Evolutionary conservation across 2,113 vertebrate genomes (phyloP), one percentile per base, ranked within the genome.

Genomic region (Bagarius yarrelli): DNA sequence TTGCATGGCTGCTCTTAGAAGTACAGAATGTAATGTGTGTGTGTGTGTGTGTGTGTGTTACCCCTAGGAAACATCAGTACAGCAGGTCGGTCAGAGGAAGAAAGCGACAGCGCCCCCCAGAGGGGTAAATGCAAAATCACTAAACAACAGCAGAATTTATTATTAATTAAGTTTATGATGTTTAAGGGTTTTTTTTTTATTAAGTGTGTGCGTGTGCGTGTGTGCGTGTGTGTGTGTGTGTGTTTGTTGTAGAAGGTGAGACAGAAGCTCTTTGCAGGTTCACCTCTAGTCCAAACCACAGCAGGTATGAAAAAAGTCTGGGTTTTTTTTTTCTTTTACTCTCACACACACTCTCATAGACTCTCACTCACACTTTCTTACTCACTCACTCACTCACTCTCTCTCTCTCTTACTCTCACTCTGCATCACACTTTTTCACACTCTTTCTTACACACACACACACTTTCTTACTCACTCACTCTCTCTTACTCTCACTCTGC

Each of bases 271-370:
- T 92, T 27, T 85, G 83, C 82, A 90, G 91, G 82, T 94, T 91
- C 61, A 89, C 90, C 27, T 92, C 93, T 71, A 93, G 93, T 76
- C 92, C 93, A 0, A 88, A 93, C 85, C 90, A 90, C 85, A 89
- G 89, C 91, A 93, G 93, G 93, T 94, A 72, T 16, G 67, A 23
- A 40, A 32, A 11, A 63, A 25, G 18, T 55, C 9, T 80, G 23
- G 27, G 23, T 70, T 15, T 25, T 9, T 69, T 30, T 53, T 1
- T 27, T 19, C 18, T 6, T 25, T 27, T n/a, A n/a, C n/a, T n/a
- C n/a, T n/a, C n/a, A n/a, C n/a, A n/a, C 21, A 36, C 13, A 1
- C 21, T 59, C 4, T 23, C 53, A 0, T 14, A 52, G 1, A 14
- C 27, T 47, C 13, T 8, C 4, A 74, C 32, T n/a, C n/a, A n/a